Base-by-base conservation (phyloP, 2,888 invertebrate species). In the Embidobia sp. region DNA sequence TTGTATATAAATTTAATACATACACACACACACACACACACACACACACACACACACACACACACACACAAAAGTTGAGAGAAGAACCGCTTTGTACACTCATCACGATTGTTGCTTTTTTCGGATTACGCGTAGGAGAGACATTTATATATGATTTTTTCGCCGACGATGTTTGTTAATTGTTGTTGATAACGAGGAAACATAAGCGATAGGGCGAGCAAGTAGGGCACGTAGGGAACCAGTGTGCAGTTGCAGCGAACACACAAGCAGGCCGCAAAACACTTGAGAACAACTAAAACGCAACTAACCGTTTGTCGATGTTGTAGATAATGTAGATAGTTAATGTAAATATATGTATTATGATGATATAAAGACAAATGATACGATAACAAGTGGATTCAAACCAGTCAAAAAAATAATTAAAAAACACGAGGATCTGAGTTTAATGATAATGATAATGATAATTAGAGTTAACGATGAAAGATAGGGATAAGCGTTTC, bases 241-340 rank as follows among this genome's bases (percentile, higher is more conserved):
- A n/a, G n/a, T n/a, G n/a, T n/a, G n/a, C n/a, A n/a, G n/a, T n/a
- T n/a, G n/a, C n/a, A n/a, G 44, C 40, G 31, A 55, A 46, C 61
- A 57, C 57, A 51, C 8, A 42, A 44, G 31, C 69, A 49, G 26
- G 59, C 44, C 53, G 46, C 66, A 67, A 37, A 40, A 51, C 35
- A 27, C 29, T 48, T 61, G 53, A 53, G 70, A 77, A 67, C 73
- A 78, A 70, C 79, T 69, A 78, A 79, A 78, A 82, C 78, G 80
- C 83, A 85, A 83, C 85, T 88, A 88, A 89, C 84, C 84, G 86
- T 88, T 89, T 88, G 87, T 89, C 86, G 86, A 87, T 89, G 89
- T 74, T 89, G 89, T 89, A 89, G 89, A 89, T 89, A 89, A 84
- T 89, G 89, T 89, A 89, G 89, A 89, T 89, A 89, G 86, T 88